phyloP scores from a whole-genome alignment of 2,888 invertebrate genomes.

The Copidosoma aretas region DNA sequence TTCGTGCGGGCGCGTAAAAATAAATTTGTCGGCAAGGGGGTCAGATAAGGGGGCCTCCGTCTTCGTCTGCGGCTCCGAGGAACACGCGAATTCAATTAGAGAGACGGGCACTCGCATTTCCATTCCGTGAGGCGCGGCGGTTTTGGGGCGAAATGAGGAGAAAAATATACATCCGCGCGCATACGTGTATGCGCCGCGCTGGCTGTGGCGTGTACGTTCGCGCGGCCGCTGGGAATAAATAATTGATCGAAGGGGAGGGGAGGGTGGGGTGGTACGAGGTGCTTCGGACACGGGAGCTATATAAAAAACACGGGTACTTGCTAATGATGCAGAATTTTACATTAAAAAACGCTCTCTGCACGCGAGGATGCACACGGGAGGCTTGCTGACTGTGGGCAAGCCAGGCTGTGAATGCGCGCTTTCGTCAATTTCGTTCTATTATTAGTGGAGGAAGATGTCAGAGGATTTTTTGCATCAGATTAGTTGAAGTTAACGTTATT shows the following conservation, averaged over 20 bases:
- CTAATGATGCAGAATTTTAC: slow-evolving; percentile 40
- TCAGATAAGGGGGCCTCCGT: slow-evolving; percentile 41
- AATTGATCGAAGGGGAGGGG: slow-evolving; percentile 27
- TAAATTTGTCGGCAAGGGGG: slow-evolving; percentile 40
- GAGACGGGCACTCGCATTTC: slow-evolving; percentile 20
- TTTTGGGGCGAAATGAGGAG: slow-evolving; percentile 14
- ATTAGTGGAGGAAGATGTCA: too few species aligned
- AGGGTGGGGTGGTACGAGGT: neutral
- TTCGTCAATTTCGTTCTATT: too few species aligned
- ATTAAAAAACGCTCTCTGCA: slow-evolving; percentile 24
- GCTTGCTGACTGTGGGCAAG: neutral
- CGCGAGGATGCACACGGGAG: neutral
- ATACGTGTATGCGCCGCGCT: too few species aligned
- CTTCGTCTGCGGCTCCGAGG: slow-evolving; percentile 33
- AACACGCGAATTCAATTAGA: slow-evolving; percentile 49
- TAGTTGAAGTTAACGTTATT: too few species aligned
- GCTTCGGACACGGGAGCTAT: slow-evolving; percentile 34
- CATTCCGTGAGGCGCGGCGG: slow-evolving; percentile 11
- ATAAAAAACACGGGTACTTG: slow-evolving; percentile 38
- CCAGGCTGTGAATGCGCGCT: too few species aligned
- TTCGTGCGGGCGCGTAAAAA: slow-evolving; percentile 41
- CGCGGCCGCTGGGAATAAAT: slow-evolving; percentile 30
- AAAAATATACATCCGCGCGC: slow-evolving; percentile 20
- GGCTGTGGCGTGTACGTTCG: neutral
- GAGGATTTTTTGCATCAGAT: too few species aligned